phyloP scores from a whole-genome alignment of 2,888 invertebrate species.

The Lordiphosa fenestrarum region DNA sequence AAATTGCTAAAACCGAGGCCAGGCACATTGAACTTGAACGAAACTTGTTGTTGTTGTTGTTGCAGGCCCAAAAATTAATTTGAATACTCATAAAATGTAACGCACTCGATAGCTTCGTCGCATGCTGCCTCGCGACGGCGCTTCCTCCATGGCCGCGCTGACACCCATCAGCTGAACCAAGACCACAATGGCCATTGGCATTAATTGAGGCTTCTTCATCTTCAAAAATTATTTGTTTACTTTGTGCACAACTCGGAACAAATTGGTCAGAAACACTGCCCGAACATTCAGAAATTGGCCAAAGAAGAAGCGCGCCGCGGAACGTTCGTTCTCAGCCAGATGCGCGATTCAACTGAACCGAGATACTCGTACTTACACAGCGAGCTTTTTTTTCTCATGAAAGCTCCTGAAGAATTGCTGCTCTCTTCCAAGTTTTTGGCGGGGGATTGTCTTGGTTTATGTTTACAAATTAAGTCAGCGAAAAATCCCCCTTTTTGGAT shows the following conservation, averaged over 20 bases:
- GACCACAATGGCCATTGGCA: slow-evolving; percentile 5
- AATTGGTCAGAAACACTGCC: neutral
- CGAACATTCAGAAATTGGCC: slow-evolving; percentile 6
- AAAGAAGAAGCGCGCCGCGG: neutral
- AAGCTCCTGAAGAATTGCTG: slow-evolving; percentile 19
- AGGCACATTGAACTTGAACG: slow-evolving; percentile 34
- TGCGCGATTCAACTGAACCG: slow-evolving; percentile 20
- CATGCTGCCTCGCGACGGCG: slow-evolving; percentile 6
- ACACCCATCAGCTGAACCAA: slow-evolving; percentile 8
- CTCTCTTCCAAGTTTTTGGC: neutral
- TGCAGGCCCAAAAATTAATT: slow-evolving; percentile 16
- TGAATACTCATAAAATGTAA: slow-evolving; percentile 36
- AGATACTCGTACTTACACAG: slow-evolving; percentile 2
- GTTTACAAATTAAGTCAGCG: neutral
- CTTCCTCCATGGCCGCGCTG: slow-evolving; percentile 1
- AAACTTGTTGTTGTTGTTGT: slow-evolving; percentile 10
- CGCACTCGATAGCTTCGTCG: slow-evolving; percentile 49
- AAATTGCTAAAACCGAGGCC: slow-evolving; percentile 27
- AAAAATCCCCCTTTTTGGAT: slow-evolving; percentile 27
- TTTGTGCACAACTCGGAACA: slow-evolving; percentile 12
- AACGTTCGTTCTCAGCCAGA: slow-evolving; percentile 22
- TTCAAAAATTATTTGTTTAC: slow-evolving; percentile 18
- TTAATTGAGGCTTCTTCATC: slow-evolving; percentile 24
- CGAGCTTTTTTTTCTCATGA: slow-evolving; percentile 19
- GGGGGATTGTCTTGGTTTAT: slow-evolving; percentile 24